These are phyloP conservation scores for Promerops cafer DNA, from an alignment of 2,113 vertebrate genomes.

Conservation along the genomic window DNA sequence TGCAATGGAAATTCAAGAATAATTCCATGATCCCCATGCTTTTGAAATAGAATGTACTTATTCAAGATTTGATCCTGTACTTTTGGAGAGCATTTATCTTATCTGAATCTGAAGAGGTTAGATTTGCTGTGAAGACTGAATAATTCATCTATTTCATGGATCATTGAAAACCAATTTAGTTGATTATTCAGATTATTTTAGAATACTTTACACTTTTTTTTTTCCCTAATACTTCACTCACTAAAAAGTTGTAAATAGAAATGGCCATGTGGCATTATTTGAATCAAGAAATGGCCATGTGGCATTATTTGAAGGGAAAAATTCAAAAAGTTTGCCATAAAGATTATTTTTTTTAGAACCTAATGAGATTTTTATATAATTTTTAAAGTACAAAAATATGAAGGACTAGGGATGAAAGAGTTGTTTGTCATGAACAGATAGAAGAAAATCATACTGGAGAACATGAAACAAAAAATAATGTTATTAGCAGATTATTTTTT, in stretches of 20 bases:
- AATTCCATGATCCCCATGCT: not conserved
- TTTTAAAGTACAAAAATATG: not conserved
- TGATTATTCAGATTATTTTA: slow-evolving; percentile 33
- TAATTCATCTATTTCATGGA: slow-evolving; percentile 27
- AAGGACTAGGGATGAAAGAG: not conserved
- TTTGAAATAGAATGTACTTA: not conserved
- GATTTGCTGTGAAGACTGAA: slow-evolving; percentile 13
- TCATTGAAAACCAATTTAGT: not conserved
- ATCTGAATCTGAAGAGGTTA: slow-evolving; percentile 21
- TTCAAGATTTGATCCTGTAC: not conserved
- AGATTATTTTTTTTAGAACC: not conserved
- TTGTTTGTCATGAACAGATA: not conserved
- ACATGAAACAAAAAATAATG: not conserved
- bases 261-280: not conserved
- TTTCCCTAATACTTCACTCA: not conserved
- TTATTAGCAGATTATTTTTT: not conserved
- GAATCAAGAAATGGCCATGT: not conserved
- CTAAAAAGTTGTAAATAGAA: not conserved
- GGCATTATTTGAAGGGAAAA: not conserved
- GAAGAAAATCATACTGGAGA: not conserved
- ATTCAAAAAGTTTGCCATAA: not conserved
- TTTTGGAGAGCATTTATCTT: slow-evolving; percentile 10
- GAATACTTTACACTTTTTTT: not conserved
- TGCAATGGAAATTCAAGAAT: not conserved
- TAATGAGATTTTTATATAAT: not conserved